Conservation (phyloP, 1,140 invertebrate genomes). For the Lordiphosa clarofinis region DNA sequence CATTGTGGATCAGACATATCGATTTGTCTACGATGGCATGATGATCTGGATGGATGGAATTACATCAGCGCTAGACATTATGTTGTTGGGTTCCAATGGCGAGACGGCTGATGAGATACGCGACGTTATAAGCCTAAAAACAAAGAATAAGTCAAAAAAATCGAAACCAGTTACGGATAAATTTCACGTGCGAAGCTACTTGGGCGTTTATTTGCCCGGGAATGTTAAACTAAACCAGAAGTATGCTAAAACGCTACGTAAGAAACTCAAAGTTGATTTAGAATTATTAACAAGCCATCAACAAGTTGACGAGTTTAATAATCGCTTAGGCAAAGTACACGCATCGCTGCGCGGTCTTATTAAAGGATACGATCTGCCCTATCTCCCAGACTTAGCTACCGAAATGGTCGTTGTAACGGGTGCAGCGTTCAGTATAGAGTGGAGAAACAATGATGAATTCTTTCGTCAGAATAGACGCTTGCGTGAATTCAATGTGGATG, state of each 20-base stretch:
- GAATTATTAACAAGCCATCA: too few relatives aligned
- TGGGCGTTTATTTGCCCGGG: background rate
- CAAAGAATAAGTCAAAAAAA: background rate
- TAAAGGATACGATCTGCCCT: background rate
- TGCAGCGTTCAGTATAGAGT: background rate
- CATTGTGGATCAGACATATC: background rate
- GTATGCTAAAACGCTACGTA: background rate
- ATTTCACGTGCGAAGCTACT: background rate
- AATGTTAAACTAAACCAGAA: background rate
- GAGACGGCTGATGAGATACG: slow-evolving; percentile 6
- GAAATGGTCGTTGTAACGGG: slow-evolving; percentile 4
- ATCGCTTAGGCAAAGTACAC: background rate
- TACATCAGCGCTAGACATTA: background rate
- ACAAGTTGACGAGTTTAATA: too few relatives aligned
- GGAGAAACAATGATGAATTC: slow-evolving; percentile 4
- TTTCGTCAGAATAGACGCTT: background rate
- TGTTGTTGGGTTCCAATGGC: slow-evolving; percentile 5
- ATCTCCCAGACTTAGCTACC: background rate
- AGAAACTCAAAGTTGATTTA: background rate
- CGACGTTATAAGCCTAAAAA: background rate
- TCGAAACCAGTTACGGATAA: background rate
- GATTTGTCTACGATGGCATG: background rate
- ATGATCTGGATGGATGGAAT: background rate
- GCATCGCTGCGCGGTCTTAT: background rate
- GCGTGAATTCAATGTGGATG: slow-evolving; percentile 13